These are phyloP conservation scores for Vulpes lagopus DNA, from an alignment of 2,113 vertebrate genomes.

Conservation along the genomic window DNA sequence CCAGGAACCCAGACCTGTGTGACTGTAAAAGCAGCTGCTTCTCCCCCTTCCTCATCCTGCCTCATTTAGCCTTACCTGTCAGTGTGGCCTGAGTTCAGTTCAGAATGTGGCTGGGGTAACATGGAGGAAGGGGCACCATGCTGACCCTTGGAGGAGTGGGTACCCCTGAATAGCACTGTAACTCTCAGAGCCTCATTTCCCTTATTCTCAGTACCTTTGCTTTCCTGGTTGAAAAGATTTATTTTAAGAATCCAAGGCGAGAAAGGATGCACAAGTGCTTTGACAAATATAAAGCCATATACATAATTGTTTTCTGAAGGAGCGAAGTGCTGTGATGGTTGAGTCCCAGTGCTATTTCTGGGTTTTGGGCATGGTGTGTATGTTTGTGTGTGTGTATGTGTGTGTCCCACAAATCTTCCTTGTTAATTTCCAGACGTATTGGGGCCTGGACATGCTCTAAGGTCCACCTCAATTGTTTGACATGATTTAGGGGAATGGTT, in stretches of 20 bases:
- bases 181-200: background rate
- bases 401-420: background rate
- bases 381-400: background rate
- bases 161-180: background rate
- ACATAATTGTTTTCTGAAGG: background rate
- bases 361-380: background rate
- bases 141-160: no score
- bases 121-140: background rate
- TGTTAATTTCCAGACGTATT: background rate
- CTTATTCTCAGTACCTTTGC: background rate
- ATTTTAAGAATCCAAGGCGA: slow-evolving; percentile 26
- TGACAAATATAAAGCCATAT: background rate
- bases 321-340: background rate
- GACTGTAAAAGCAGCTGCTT: background rate
- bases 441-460: background rate
- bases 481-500: background rate
- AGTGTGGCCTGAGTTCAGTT: background rate
- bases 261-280: background rate
- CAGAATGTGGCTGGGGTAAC: background rate
- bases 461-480: background rate
- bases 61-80: background rate
- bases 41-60: background rate
- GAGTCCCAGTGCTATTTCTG: background rate
- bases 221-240: background rate
- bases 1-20: background rate